Percentiles rank a stretch among this genome's conserved stretches.
These are phyloP conservation scores for Pyrrhopygopsis socrates DNA, from an alignment of 2,888 invertebrate genomes.

Conservation along the genomic window DNA sequence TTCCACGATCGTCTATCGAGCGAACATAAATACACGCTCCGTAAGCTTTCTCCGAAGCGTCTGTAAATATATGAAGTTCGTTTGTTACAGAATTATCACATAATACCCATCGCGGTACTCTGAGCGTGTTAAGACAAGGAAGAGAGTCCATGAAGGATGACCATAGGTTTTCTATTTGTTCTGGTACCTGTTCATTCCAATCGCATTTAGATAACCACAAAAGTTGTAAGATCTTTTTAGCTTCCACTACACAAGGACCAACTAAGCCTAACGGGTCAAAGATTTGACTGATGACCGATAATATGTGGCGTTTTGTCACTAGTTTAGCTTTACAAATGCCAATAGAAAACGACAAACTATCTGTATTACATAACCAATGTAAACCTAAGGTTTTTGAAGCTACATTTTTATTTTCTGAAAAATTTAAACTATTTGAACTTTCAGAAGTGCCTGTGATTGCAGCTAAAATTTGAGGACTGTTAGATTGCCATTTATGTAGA, in stretches of 20 bases:
- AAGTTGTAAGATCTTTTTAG: conserved; percentile 69
- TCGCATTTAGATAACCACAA: conserved; percentile 53
- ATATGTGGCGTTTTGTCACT: conserved; percentile 76
- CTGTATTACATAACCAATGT: conserved; percentile 65
- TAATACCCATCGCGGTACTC: background rate
- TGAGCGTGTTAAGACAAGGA: background rate
- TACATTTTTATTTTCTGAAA: conserved; percentile 20
- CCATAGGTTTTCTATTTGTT: background rate
- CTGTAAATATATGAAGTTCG: background rate
- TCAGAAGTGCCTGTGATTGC: background rate
- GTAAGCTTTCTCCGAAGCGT: background rate
- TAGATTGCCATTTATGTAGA: conserved; percentile 78
- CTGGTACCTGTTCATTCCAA: conserved; percentile 39
- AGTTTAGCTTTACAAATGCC: background rate
- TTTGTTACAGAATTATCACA: background rate
- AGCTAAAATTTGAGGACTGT: conserved; percentile 61
- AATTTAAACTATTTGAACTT: background rate
- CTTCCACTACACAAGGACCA: conserved; percentile 59
- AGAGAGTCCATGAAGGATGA: background rate
- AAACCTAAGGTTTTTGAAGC: conserved; percentile 80
- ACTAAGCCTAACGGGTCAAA: conserved; percentile 78
- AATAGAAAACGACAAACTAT: background rate
- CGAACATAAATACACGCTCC: background rate
- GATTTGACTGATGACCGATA: conserved; percentile 68
- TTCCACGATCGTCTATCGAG: background rate